A percentile compares a stretch with the other conserved stretches of the same genome.
Conservation (phyloP, 2,888 invertebrate genomes). For the Thymelicus sylvestris region DNA sequence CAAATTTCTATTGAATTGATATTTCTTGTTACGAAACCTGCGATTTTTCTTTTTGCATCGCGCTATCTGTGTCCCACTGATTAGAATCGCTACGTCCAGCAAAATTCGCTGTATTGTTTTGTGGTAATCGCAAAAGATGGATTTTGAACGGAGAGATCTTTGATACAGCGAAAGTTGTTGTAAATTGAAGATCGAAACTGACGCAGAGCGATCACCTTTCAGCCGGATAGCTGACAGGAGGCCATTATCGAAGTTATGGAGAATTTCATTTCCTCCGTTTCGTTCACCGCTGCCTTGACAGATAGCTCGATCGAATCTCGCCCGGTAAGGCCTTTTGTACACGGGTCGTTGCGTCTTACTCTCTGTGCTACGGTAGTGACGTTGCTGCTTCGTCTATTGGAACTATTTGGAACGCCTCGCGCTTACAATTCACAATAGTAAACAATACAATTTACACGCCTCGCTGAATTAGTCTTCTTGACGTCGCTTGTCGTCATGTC, state of each 20-base stretch:
- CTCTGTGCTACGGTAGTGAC: not conserved
- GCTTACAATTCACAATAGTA: not conserved
- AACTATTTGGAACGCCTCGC: not conserved
- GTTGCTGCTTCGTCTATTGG: not conserved
- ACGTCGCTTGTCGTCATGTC: not conserved
- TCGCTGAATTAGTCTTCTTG: not conserved
- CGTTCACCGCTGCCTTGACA: conserved; percentile 28
- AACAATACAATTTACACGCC: too few species aligned
- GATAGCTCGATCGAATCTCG: conserved; percentile 27
- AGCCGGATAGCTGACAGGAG: conserved; percentile 28
- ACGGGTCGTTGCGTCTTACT: not conserved
- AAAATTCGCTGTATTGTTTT: conserved; percentile 26
- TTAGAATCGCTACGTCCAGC: conserved; percentile 11
- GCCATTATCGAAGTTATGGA: conserved; percentile 33
- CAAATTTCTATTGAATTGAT: conserved; percentile 6
- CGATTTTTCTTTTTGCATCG: conserved; percentile 2
- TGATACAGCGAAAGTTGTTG: conserved; percentile 35
- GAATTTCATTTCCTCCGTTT: conserved; percentile 35
- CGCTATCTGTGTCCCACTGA: not conserved
- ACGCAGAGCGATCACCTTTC: conserved; percentile 32
- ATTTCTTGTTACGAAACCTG: conserved; percentile 12
- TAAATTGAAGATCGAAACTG: conserved; percentile 36
- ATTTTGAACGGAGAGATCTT: conserved; percentile 29
- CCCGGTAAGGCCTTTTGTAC: conserved; percentile 12
- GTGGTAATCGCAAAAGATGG: conserved; percentile 24